Conservation (phyloP, 2,888 invertebrate genomes). For the Sesia apiformis region DNA sequence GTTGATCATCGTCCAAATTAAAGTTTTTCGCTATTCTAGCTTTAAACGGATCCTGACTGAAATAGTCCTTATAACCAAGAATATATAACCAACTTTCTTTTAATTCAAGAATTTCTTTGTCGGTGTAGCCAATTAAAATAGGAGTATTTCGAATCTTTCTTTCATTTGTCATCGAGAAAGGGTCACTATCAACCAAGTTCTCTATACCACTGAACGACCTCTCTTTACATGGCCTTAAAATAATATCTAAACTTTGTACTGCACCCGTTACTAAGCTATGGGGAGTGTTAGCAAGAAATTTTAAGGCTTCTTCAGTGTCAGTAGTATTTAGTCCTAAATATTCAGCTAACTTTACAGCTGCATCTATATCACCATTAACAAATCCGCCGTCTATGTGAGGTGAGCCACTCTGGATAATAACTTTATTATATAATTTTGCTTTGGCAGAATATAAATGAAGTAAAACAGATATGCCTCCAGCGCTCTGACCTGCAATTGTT, state of each 20-base stretch:
- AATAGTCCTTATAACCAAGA: conserved; percentile 21
- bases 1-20: conserved; percentile 34
- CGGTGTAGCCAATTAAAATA: conserved; percentile 49
- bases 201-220: conserved; percentile 51
- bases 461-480: conserved; percentile 50
- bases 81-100: conserved; percentile 6
- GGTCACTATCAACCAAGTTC: conserved; percentile 49
- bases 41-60: conserved; percentile 41
- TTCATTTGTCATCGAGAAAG: conserved; percentile 40
- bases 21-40: conserved; percentile 40
- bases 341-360: conserved; percentile 43
- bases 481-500: conserved; percentile 53
- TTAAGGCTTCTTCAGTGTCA: conserved; percentile 40
- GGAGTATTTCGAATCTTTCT: conserved; percentile 47
- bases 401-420: conserved; percentile 55
- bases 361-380: conserved; percentile 37
- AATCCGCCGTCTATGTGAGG: conserved; percentile 51
- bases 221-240: conserved; percentile 52
- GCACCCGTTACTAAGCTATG: conserved; percentile 44
- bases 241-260: conserved; percentile 32
- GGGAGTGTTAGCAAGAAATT: conserved; percentile 33
- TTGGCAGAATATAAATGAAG: conserved; percentile 51
- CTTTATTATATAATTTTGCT: conserved; percentile 52
- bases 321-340: conserved; percentile 46
- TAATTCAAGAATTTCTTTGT: background rate